Conservation (phyloP, 2,888 invertebrate genomes). For the Sacculina carcini region DNA sequence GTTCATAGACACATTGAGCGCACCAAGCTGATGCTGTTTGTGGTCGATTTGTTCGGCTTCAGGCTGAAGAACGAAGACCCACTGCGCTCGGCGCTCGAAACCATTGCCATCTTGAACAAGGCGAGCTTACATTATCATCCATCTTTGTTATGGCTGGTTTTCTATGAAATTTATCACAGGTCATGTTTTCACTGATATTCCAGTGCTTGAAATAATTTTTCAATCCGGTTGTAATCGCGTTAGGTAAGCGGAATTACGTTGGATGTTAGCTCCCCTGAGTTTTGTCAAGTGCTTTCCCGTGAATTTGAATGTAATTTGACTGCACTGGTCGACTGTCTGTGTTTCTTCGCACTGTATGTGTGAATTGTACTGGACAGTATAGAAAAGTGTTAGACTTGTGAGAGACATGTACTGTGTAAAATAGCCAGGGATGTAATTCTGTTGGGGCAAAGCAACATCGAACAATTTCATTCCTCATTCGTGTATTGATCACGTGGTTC, state of each 20-base stretch:
- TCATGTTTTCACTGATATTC: slow-evolving; percentile 15
- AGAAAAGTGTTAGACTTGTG: slow-evolving; percentile 4
- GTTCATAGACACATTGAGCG: slow-evolving; percentile 83
- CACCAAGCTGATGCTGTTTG: slow-evolving; percentile 57
- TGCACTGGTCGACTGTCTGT: no score
- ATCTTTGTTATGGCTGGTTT: no score
- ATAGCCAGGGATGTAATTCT: slow-evolving; percentile 4
- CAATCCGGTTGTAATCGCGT: no score
- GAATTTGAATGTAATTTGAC: no score
- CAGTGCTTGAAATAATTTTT: no score
- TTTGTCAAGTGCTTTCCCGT: no score
- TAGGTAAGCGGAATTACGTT: no score
- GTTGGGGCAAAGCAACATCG: not conserved
- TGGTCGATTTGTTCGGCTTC: slow-evolving; percentile 78
- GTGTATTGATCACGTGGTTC: not conserved
- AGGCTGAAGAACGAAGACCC: slow-evolving; percentile 39
- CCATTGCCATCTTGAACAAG: slow-evolving; percentile 53
- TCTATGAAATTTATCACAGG: not conserved
- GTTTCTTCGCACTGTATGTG: no score
- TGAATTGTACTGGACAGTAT: no score
- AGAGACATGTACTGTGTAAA: not conserved
- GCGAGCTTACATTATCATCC: no score
- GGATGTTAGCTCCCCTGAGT: no score
- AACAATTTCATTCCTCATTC: not conserved
- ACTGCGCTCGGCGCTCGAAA: slow-evolving; percentile 50